Percentiles rank a stretch among this genome's conserved stretches.
Conservation (phyloP, 2,888 invertebrate genomes). For the Elaeidobius kamerunicus region DNA sequence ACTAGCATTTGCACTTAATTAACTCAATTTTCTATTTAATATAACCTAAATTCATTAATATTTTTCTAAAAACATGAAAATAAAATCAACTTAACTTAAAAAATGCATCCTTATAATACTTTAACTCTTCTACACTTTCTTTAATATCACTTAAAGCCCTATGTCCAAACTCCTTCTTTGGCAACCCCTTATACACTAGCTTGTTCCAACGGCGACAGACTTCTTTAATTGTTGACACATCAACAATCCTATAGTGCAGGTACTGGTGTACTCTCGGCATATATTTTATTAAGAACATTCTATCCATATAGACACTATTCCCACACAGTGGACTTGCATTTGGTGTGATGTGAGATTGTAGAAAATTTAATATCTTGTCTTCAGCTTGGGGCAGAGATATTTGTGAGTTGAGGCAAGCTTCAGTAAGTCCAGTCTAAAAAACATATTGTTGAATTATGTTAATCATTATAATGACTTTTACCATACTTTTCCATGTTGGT, state of each 20-base stretch:
- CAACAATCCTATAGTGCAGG: conserved; percentile 87
- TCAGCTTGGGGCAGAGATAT: conserved; percentile 68
- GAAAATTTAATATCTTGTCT: conserved; percentile 64
- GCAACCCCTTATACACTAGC: conserved; percentile 54
- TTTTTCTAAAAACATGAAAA: too few relatives aligned
- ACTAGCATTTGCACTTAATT: too few relatives aligned
- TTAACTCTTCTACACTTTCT: conserved; percentile 81
- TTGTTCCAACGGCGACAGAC: conserved; percentile 76
- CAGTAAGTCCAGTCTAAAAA: conserved; percentile 76
- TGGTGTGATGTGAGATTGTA: conserved; percentile 56
- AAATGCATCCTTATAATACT: conserved; percentile 69
- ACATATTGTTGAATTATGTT: conserved; percentile 19
- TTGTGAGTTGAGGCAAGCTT: conserved; percentile 67
- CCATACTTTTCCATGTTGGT: conserved; percentile 73
- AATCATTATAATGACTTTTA: conserved; percentile 3
- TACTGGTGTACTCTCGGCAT: conserved; percentile 78
- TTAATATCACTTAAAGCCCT: conserved; percentile 79
- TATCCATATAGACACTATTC: conserved; percentile 84
- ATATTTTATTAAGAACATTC: conserved; percentile 74
- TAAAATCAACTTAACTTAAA: conserved; percentile 52
- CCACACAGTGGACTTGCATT: conserved; percentile 78
- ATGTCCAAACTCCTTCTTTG: conserved; percentile 65
- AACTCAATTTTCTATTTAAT: too few relatives aligned
- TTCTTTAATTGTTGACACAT: conserved; percentile 90
- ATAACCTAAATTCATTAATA: too few relatives aligned